These are phyloP conservation scores for Melitaea cinxia DNA, from an alignment of 1,140 invertebrate species.

Conservation along the genomic window DNA sequence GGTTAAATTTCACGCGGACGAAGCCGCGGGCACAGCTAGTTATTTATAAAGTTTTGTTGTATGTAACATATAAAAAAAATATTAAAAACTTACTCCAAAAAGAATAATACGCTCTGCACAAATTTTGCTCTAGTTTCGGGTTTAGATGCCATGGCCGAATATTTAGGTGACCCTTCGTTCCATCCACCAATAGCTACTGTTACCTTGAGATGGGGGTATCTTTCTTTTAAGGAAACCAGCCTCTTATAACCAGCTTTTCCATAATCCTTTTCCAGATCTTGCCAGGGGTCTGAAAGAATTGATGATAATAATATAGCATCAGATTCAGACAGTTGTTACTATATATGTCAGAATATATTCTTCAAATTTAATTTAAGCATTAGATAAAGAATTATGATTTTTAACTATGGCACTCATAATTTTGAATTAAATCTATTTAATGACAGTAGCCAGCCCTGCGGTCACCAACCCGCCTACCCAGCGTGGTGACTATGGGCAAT, in stretches of 20 bases:
- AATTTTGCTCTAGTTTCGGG: constrained; percentile 83
- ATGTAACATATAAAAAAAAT: background rate
- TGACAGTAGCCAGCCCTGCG: too few relatives aligned
- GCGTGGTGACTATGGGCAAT: too few relatives aligned
- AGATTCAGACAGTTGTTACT: background rate
- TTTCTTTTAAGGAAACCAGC: constrained; percentile 85
- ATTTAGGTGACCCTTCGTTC: constrained; percentile 92
- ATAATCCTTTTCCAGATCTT: constrained; percentile 88
- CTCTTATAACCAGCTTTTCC: constrained; percentile 88
- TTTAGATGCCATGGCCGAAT: constrained; percentile 87
- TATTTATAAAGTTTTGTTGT: too few relatives aligned
- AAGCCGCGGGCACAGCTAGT: too few relatives aligned
- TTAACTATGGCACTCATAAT: too few relatives aligned
- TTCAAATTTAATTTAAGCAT: too few relatives aligned
- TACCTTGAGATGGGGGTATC: constrained; percentile 89
- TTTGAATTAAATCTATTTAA: too few relatives aligned
- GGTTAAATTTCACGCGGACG: too few relatives aligned
- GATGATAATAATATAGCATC: background rate
- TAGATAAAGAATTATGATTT: too few relatives aligned
- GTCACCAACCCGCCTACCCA: too few relatives aligned
- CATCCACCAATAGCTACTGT: constrained; percentile 93
- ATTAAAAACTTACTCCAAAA: constrained; percentile 82
- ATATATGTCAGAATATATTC: too few relatives aligned
- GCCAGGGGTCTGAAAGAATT: constrained; percentile 85
- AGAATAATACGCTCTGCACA: constrained; percentile 83